phyloP scores from a whole-genome alignment of 2,797 vertebrate genomes.

The Chanos chanos region DNA sequence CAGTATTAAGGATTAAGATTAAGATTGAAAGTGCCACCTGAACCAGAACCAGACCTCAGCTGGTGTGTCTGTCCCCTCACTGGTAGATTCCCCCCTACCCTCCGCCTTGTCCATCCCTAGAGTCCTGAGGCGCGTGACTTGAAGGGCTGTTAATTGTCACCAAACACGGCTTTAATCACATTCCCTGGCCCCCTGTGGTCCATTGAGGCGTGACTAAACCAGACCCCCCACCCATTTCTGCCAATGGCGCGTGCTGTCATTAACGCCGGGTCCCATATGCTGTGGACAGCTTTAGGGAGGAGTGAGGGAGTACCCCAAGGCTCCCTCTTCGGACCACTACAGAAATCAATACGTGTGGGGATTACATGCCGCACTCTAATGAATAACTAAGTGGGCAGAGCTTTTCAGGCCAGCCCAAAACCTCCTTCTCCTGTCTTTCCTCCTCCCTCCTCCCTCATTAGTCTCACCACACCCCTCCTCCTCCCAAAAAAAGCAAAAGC shows the following conservation, averaged over 20 bases:
- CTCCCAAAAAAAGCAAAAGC: constrained; percentile 29
- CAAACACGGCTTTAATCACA: constrained; percentile 98
- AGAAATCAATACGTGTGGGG: constrained; percentile 44
- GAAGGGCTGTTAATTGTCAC: constrained; percentile 91
- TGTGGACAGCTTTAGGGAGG: constrained; percentile 72
- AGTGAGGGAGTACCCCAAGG: constrained; percentile 46
- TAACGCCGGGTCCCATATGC: constrained; percentile 90
- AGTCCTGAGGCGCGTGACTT: constrained; percentile 68
- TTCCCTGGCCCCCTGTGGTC: constrained; percentile 66
- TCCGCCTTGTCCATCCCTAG: constrained; percentile 52
- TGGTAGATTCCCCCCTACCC: constrained; percentile 38
- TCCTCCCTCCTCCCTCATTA: constrained; percentile 33
- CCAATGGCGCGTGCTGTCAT: constrained; percentile 87
- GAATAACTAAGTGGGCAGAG: constrained; percentile 57
- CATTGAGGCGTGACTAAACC: constrained; percentile 79
- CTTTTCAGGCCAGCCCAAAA: constrained; percentile 36
- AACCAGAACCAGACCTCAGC: constrained; percentile 64
- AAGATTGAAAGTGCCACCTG: constrained; percentile 83
- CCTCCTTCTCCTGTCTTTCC: not conserved
- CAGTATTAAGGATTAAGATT: constrained; percentile 59
- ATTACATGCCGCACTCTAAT: constrained; percentile 53
- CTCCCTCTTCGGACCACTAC: constrained; percentile 35
- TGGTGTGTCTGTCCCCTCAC: constrained; percentile 52
- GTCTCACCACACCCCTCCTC: constrained; percentile 26
- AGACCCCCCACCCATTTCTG: constrained; percentile 49